phyloP scores from a whole-genome alignment of 2,888 invertebrate genomes.

The Pollenia angustigena region DNA sequence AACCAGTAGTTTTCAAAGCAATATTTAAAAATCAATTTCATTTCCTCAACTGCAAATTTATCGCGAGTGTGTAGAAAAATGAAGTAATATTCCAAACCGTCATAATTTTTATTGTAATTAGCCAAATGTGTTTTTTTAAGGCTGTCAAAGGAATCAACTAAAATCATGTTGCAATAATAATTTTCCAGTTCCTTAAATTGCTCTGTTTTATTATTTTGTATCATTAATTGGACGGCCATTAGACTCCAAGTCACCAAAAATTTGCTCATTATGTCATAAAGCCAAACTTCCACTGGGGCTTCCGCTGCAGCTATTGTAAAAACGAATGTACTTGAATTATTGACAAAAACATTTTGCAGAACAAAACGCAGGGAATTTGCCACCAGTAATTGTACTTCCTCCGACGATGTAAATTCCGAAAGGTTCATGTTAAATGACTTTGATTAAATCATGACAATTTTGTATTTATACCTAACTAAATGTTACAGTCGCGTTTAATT shows the following conservation, averaged over 20 bases:
- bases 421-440: constrained; percentile 41
- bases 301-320: constrained; percentile 74
- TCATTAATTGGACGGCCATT: constrained; percentile 75
- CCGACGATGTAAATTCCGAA: constrained; percentile 70
- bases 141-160: constrained; percentile 78
- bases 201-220: neutral
- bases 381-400: constrained; percentile 74
- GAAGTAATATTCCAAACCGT: constrained; percentile 79
- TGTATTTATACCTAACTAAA: no score
- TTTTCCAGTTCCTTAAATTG: constrained; percentile 33
- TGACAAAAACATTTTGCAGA: constrained; percentile 76
- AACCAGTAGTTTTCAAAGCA: constrained; percentile 79
- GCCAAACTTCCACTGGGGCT: constrained; percentile 19
- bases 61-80: constrained; percentile 79
- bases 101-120: constrained; percentile 75
- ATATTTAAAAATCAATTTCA: constrained; percentile 78
- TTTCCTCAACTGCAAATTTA: constrained; percentile 73
- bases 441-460: no score
- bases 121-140: constrained; percentile 74
- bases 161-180: constrained; percentile 49
- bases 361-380: constrained; percentile 75
- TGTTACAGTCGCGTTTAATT: no score
- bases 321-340: constrained; percentile 74
- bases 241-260: constrained; percentile 74
- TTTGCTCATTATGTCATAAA: constrained; percentile 74